Conservation (phyloP, 2,113 vertebrate species). For the Otis tarda region DNA sequence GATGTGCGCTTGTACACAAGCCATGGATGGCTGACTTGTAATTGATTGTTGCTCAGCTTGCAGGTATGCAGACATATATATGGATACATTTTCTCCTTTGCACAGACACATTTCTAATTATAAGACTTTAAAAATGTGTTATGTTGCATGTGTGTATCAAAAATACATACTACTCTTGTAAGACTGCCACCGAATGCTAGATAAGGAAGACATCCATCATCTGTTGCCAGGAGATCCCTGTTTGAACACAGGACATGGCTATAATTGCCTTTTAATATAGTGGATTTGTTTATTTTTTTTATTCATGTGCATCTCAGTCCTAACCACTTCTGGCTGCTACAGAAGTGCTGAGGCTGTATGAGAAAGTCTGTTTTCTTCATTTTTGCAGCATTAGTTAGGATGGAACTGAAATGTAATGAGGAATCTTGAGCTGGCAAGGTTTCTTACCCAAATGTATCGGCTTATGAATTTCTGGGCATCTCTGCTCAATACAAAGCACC, state of each 20-base stretch:
- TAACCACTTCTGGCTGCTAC: not conserved
- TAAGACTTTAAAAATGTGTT: not conserved
- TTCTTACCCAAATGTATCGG: not conserved
- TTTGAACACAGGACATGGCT: not conserved
- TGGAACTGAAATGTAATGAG: not conserved
- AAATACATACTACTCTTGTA: not conserved
- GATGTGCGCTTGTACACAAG: not conserved
- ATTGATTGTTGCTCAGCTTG: not conserved
- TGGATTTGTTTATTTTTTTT: not conserved
- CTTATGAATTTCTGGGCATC: slow-evolving; percentile 36
- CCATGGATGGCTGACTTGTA: not conserved
- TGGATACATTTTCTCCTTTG: not conserved
- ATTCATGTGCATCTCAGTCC: not conserved
- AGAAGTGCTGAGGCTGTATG: not conserved
- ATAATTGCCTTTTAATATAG: not conserved
- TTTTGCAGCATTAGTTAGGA: not conserved
- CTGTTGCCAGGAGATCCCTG: not conserved
- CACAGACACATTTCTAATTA: not conserved
- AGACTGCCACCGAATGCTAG: not conserved
- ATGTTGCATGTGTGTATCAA: rapidly evolving
- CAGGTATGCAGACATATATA: not conserved
- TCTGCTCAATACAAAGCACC: slow-evolving; percentile 32
- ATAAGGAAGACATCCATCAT: not conserved
- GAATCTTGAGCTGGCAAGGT: slow-evolving; percentile 12
- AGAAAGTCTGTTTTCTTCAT: not conserved